A percentile compares a stretch with the other conserved stretches of the same genome.
These are phyloP conservation scores for Microplitis demolitor DNA, from an alignment of 1,140 invertebrate species.

Conservation along the genomic window DNA sequence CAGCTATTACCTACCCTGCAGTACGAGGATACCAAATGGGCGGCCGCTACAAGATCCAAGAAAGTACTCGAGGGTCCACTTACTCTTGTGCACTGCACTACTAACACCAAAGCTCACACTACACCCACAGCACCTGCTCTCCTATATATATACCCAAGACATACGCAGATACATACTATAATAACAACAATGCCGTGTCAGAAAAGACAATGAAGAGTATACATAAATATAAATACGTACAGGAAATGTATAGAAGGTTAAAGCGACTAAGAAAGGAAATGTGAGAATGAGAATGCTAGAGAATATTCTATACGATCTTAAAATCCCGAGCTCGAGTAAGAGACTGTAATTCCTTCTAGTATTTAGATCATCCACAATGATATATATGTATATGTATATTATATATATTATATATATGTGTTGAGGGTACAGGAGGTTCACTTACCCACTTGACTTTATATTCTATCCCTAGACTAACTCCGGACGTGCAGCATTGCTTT, in stretches of 20 bases:
- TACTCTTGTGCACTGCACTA: not conserved
- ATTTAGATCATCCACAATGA: not conserved
- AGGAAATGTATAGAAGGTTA: too few species aligned
- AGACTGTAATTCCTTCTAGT: not conserved
- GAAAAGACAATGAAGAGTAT: not conserved
- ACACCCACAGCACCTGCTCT: too few species aligned
- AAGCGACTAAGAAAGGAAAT: too few species aligned
- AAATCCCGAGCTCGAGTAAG: not conserved
- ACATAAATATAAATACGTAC: not conserved
- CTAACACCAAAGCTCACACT: not conserved
- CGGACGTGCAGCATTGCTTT: not conserved
- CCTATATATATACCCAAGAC: too few species aligned
- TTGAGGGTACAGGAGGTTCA: not conserved
- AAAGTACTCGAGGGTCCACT: not conserved
- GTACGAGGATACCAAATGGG: too few species aligned
- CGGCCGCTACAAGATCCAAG: too few species aligned
- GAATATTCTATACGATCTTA: not conserved
- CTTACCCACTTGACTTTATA: not conserved
- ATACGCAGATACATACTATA: too few species aligned
- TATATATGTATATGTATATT: too few species aligned
- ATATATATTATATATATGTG: too few species aligned
- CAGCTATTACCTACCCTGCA: too few species aligned
- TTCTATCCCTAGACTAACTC: not conserved
- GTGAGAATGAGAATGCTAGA: not conserved
- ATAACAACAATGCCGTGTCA: too few species aligned